phyloP scores from a whole-genome alignment of 2,888 invertebrate species.

The Scrobipalpa atriplicella region DNA sequence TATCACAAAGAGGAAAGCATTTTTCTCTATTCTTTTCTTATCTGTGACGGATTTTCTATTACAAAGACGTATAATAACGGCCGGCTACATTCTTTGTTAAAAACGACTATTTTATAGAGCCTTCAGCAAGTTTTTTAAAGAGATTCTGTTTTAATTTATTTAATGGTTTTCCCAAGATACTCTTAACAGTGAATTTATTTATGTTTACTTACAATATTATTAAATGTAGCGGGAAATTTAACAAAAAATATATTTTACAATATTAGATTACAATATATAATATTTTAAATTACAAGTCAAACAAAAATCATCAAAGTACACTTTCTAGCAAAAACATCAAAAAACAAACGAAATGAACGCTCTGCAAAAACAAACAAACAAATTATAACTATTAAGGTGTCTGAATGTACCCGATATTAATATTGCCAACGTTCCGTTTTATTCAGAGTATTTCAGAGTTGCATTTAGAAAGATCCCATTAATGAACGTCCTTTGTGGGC shows the following conservation, averaged over 20 bases:
- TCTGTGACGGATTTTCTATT: conserved; percentile 56
- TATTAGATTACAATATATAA: too few species aligned
- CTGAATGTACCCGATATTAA: conserved; percentile 75
- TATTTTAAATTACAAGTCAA: too few species aligned
- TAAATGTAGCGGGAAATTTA: too few species aligned
- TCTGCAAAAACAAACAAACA: conserved; percentile 57
- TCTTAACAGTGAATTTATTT: background rate
- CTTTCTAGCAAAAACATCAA: background rate
- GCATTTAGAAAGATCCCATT: conserved; percentile 82
- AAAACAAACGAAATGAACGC: conserved; percentile 10
- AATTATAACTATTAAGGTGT: conserved; percentile 70
- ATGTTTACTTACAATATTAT: too few species aligned
- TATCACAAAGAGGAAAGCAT: conserved; percentile 60
- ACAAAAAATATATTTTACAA: too few species aligned
- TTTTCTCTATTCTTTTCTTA: conserved; percentile 54
- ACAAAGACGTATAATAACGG: conserved; percentile 53
- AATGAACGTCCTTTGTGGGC: conserved; percentile 81
- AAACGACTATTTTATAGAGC: conserved; percentile 30
- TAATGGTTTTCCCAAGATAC: conserved; percentile 11
- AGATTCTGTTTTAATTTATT: conserved; percentile 26
- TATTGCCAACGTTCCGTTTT: conserved; percentile 70
- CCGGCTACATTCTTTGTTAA: conserved; percentile 54
- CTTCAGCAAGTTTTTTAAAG: conserved; percentile 14
- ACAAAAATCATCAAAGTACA: background rate
- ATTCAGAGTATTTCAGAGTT: conserved; percentile 80